Conservation (phyloP, 1,140 invertebrate species). For the Telenomus remus region DNA sequence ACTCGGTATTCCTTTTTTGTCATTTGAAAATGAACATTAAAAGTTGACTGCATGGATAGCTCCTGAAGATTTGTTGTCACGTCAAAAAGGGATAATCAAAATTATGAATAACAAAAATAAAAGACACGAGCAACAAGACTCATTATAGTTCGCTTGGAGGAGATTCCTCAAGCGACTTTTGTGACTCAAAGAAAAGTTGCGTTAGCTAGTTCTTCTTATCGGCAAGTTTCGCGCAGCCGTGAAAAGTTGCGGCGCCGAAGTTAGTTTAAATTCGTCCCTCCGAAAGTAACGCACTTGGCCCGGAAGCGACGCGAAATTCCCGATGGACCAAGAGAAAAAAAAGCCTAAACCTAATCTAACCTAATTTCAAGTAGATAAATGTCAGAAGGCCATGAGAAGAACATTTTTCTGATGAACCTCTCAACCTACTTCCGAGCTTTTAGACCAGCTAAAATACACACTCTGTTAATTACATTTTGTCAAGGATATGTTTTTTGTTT, state of each 20-base stretch:
- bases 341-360: conserved; percentile 61
- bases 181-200: conserved; percentile 47
- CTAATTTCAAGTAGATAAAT: conserved; percentile 72
- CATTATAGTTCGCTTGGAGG: conserved; percentile 30
- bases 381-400: conserved; percentile 62
- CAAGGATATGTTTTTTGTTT: too few relatives aligned
- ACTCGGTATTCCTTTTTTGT: too few relatives aligned
- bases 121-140: conserved; percentile 9
- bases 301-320: conserved; percentile 56
- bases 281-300: conserved; percentile 54
- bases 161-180: conserved; percentile 33
- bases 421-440: conserved; percentile 18
- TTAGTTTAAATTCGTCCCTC: conserved; percentile 68
- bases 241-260: conserved; percentile 50
- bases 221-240: conserved; percentile 52
- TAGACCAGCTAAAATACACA: neutral
- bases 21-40: too few relatives aligned
- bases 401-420: conserved; percentile 66
- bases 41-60: too few relatives aligned
- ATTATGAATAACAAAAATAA: neutral
- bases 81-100: too few relatives aligned
- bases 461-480: neutral
- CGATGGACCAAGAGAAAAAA: conserved; percentile 56
- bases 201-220: conserved; percentile 55
- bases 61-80: too few relatives aligned